Base-by-base conservation (phyloP, 2,113 vertebrate species). In the Lonchura striata region DNA sequence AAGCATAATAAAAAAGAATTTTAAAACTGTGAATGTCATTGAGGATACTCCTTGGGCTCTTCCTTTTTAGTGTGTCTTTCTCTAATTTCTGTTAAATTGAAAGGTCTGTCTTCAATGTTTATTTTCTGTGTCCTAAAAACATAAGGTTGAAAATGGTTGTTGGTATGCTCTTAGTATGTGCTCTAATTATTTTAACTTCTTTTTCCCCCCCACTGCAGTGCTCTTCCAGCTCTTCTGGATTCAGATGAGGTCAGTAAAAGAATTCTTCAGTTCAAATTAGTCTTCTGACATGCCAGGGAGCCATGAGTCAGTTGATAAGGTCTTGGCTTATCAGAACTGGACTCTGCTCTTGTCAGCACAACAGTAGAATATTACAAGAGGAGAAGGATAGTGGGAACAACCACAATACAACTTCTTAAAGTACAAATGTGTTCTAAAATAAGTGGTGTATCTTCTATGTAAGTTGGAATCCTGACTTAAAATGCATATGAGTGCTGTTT, bases 191-290 rank as follows among this genome's bases (percentile, higher is more conserved):
- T 72, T 74, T 61, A 42, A 49, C 13, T 69, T 60, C 10, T 41
- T 70, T n/a, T 52, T 5, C n/a, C 1, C 0, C 27, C 8, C 15
- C 37, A 53, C 61, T 82, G 35, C 94, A 98, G 98, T 69, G 98
- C 98, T 95, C 98, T 98, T 94, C 98, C 98, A 82, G 98, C 98
- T 84, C 98, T 98, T 96, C 88, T 98, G 90, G 98, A 98, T 98
- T 98, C 98, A 92, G 98, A 98, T 91, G 98, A 98, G 98, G 98
- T 98, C 90, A 98, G 98, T 98, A 96, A 95, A 95, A 88, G 64
- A 94, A 92, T 78, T 93, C 27, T 71, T 86, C 64, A 65, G 65
- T 78, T 83, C 77, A 77, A 60, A 79, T 75, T 90, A 92, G 31
- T 94, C 50, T 91, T 90, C 16, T 96, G 81, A 94, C 41, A 92